Percentiles rank a stretch among this genome's conserved stretches.
These are phyloP conservation scores for Cephus sareptanus DNA, from an alignment of 2,888 invertebrate genomes.

Conservation along the genomic window DNA sequence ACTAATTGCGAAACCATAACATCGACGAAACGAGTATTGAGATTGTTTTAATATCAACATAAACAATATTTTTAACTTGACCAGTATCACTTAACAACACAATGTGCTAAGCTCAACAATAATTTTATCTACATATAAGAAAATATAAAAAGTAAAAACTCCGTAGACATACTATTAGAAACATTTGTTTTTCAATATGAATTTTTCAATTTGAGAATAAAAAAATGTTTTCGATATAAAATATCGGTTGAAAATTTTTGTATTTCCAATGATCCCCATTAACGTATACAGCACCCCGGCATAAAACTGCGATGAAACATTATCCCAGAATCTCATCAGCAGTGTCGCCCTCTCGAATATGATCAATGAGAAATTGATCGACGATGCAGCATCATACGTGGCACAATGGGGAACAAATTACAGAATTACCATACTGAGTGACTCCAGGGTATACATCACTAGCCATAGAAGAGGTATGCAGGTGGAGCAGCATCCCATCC, in stretches of 20 bases:
- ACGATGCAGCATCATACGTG: conserved; percentile 44
- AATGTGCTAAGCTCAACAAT: background rate
- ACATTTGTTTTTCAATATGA: background rate
- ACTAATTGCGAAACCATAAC: background rate
- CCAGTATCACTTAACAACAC: background rate
- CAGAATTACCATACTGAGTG: conserved; percentile 56
- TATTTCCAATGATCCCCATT: background rate
- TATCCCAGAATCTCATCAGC: background rate
- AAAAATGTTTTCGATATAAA: background rate
- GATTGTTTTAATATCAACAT: no score
- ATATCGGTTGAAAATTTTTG: background rate
- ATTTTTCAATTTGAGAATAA: background rate
- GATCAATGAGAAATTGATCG: conserved; percentile 44
- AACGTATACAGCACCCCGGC: background rate
- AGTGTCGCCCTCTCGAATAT: background rate
- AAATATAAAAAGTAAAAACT: background rate
- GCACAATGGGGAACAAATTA: conserved; percentile 55
- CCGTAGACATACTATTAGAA: background rate
- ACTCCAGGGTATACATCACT: conserved; percentile 39
- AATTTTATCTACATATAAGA: background rate
- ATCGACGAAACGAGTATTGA: no score
- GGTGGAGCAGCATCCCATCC: conserved; percentile 19
- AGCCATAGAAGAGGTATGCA: conserved; percentile 23
- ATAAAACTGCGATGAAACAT: background rate
- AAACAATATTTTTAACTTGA: background rate